Conservation (phyloP, 2,888 invertebrate species). For the Limenitis camilla region DNA sequence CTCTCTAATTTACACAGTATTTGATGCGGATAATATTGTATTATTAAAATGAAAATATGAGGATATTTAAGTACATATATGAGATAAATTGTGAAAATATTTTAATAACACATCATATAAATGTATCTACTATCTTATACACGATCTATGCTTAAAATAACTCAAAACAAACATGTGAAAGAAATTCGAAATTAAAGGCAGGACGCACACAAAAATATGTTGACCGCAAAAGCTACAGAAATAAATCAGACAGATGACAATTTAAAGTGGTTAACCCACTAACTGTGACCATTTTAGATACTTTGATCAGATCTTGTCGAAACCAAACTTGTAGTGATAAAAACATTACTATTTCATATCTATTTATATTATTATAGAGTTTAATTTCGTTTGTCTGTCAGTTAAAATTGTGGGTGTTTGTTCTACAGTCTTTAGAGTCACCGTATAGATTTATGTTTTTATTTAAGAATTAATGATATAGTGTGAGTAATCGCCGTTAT, state of each 20-base stretch:
- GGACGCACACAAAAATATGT: conserved; percentile 61
- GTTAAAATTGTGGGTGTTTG: conserved; percentile 22
- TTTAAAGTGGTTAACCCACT: conserved; percentile 76
- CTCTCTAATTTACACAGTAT: no score
- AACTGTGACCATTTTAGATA: conserved; percentile 76
- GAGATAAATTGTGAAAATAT: no score
- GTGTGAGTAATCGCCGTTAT: conserved; percentile 67
- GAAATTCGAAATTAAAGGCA: conserved; percentile 33
- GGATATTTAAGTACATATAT: no score
- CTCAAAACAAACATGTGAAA: conserved; percentile 17
- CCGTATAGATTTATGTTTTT: conserved; percentile 70
- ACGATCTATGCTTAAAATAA: conserved; percentile 1
- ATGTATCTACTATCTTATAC: background rate
- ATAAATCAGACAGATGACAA: conserved; percentile 76
- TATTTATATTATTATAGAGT: conserved; percentile 40
- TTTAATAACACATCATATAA: background rate
- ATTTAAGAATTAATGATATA: conserved; percentile 68
- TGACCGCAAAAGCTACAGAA: conserved; percentile 69
- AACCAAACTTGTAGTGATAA: conserved; percentile 44
- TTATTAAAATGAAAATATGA: no score
- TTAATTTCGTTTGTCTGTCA: conserved; percentile 34
- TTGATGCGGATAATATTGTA: no score
- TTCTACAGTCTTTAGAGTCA: conserved; percentile 61
- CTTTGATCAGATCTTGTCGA: conserved; percentile 73
- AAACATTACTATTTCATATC: conserved; percentile 16